Conservation (phyloP, 1,140 invertebrate species). For the Cheumatopsyche charites region DNA sequence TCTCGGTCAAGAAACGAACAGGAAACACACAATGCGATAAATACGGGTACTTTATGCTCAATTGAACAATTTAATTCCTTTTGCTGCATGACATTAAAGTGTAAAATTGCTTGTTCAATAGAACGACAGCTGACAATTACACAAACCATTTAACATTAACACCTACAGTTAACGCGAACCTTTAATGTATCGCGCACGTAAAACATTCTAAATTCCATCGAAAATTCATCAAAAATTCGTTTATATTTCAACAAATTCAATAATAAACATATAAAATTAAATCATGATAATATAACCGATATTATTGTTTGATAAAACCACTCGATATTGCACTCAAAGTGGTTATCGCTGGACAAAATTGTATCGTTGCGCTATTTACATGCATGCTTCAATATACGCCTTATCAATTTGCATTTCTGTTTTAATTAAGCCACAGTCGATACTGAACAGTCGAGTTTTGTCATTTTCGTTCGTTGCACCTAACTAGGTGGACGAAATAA, state of each 20-base stretch:
- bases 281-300: no score
- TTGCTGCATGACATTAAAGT: background rate
- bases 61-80: background rate
- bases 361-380: background rate
- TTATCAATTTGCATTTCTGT: slow-evolving; percentile 11
- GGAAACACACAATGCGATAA: slow-evolving; percentile 7
- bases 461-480: background rate
- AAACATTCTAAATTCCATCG: no score
- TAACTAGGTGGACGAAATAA: background rate
- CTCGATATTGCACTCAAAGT: background rate
- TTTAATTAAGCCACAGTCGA: slow-evolving; percentile 6
- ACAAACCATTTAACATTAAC: background rate
- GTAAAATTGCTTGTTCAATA: background rate
- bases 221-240: no score
- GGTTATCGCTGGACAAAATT: background rate
- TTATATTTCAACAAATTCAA: no score
- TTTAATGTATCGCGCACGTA: no score
- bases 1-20: background rate
- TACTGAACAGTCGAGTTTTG: background rate
- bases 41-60: background rate
- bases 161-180: no score
- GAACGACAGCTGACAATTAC: slow-evolving; percentile 20
- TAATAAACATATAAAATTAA: no score
- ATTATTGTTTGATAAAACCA: no score
- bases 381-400: background rate